Percentiles rank a stretch among this genome's conserved stretches.
Evolutionary conservation across 2,888 invertebrate species (phyloP).

Genomic region (Myathropa florea): DNA sequence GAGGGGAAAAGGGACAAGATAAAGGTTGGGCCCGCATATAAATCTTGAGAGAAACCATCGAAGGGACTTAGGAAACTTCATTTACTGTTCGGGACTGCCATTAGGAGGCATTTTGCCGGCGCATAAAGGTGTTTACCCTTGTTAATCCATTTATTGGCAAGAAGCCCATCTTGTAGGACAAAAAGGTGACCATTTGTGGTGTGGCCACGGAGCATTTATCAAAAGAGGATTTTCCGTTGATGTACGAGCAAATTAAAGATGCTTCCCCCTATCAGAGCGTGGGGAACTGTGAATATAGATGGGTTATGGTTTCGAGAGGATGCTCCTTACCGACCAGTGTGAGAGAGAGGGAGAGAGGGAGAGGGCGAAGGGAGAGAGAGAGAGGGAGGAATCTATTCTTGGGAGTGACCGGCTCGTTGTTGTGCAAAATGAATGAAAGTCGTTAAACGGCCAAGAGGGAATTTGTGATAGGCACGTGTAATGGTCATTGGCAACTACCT

Average conservation of each 20-base stretch:
- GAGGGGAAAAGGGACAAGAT: background rate
- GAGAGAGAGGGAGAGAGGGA: background rate
- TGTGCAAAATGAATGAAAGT: too few species aligned
- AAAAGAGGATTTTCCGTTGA: background rate
- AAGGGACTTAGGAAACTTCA: constrained; percentile 14
- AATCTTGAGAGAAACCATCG: constrained; percentile 19
- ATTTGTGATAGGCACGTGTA: background rate
- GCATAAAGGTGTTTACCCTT: constrained; percentile 39
- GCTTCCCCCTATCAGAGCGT: background rate
- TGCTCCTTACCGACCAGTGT: too few species aligned
- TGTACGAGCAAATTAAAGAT: background rate
- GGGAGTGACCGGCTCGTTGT: too few species aligned
- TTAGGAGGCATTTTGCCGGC: constrained; percentile 25
- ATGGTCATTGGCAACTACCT: background rate
- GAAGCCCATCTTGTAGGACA: background rate
- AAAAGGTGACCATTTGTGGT: background rate
- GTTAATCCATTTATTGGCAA: constrained; percentile 32
- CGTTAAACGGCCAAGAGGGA: background rate
- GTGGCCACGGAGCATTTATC: background rate
- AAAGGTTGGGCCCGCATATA: constrained; percentile 5
- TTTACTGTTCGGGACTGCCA: constrained; percentile 20
- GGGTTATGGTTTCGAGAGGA: background rate
- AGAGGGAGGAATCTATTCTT: too few species aligned
- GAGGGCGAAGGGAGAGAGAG: too few species aligned
- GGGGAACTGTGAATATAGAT: background rate